Base-by-base conservation (phyloP, 2,888 invertebrate species). In the Sinopyrophorus schimmeli region DNA sequence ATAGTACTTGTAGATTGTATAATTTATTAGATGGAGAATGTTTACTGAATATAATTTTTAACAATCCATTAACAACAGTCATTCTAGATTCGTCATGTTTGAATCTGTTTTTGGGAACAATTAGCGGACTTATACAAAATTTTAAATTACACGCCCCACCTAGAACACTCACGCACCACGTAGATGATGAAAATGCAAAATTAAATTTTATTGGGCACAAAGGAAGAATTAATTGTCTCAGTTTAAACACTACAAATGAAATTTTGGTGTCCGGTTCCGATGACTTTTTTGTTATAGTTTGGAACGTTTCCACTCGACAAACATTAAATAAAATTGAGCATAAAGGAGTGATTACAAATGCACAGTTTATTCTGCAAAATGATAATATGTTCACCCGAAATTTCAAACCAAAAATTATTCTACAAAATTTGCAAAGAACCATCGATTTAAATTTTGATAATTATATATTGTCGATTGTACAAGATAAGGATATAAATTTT, bases 1-100 rank as follows among this genome's bases (percentile, higher is more conserved):
- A 96, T 69, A 82, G 87, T 60, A 88, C 90, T 5, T 87, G 89
- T 63, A 87, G 87, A 71, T 78, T 95, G 11, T 93, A 91, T 72
- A 86, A 89, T 55, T 69, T 93, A 6, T 66, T 78, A 7, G 79
- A 80, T 16, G 92, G 92, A 12, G 76, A 76, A 24, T 69, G 87
- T 55, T 70, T 95, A 23, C 69, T 90, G 0, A 87, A 84, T 47
- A 69, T 94, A 23, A 80, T 91, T 0, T 90, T 90, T 70, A 82
- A 86, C 53, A 77, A 80, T 20, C 78, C 83, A 2, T 72, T 94
- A 7, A 82, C 83, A 2, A 76, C 87, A 2, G 79, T 93, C 2
- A 72, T 79, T 11, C 77, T 87, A 64, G 88, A 92, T 73, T 69
- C 78, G 0, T 71, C 83, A 38, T 92, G 91, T 71, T 79, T 81